Evolutionary conservation across 2,888 invertebrate genomes (phyloP).

Genomic region (Liopterus haemorrhoidalis): DNA sequence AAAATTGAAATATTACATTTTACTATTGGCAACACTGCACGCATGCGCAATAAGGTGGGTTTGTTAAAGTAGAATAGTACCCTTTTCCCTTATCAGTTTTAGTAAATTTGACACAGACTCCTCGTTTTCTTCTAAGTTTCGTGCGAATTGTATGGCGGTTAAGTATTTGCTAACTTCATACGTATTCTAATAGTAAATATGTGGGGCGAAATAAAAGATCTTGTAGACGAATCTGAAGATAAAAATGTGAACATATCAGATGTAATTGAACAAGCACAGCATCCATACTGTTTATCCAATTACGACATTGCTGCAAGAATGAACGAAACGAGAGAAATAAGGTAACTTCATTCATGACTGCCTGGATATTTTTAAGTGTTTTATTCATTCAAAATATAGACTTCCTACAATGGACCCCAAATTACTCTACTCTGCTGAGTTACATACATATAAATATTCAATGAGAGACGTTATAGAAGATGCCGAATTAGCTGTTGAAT

Average conservation of each 20-base stretch:
- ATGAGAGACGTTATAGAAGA: conserved; percentile 19
- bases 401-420: conserved; percentile 16
- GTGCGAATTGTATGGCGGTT: no score
- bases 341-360: conserved; percentile 1
- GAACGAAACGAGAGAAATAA: conserved; percentile 14
- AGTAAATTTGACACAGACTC: no score
- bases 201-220: conserved; percentile 18
- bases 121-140: no score
- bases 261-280: conserved; percentile 18
- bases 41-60: no score
- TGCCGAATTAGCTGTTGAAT: conserved; percentile 20
- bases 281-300: conserved; percentile 17
- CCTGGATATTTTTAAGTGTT: not conserved
- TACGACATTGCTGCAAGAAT: conserved; percentile 12
- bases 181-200: no score
- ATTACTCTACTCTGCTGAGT: conserved; percentile 16
- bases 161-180: no score
- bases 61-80: no score
- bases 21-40: no score
- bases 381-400: conserved; percentile 1
- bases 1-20: no score
- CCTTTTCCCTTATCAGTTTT: no score
- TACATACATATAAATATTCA: conserved; percentile 14
- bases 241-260: conserved; percentile 11
- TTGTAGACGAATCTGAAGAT: conserved; percentile 6